Evolutionary conservation across 2,113 vertebrate species (phyloP).

Genomic region (Halichoerus grypus): DNA sequence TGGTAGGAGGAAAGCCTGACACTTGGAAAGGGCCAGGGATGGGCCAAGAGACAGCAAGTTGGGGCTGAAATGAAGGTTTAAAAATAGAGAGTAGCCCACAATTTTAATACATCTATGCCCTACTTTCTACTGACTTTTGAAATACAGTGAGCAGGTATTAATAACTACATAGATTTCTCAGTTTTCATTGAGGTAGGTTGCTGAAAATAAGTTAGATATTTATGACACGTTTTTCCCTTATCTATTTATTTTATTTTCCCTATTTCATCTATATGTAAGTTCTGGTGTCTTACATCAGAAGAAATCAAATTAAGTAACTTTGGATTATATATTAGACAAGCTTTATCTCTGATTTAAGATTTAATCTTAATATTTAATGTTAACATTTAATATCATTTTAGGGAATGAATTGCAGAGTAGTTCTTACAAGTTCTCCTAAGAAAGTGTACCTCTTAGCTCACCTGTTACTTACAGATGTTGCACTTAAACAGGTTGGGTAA

Average conservation of each 20-base stretch:
- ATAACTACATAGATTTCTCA: neutral
- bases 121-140: constrained; percentile 27
- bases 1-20: neutral
- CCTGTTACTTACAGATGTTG: neutral
- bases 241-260: constrained; percentile 8
- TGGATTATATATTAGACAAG: neutral
- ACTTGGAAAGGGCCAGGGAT: neutral
- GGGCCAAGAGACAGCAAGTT: neutral
- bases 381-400: neutral
- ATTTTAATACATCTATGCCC: neutral
- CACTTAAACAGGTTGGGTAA: neutral
- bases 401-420: neutral
- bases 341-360: neutral
- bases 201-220: neutral
- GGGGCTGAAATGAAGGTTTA: neutral
- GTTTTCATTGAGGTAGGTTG: neutral
- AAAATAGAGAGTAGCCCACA: neutral
- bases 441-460: neutral
- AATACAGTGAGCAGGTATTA: neutral
- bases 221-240: neutral
- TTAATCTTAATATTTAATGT: constrained; percentile 32
- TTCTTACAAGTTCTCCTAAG: neutral
- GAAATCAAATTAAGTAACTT: constrained; percentile 17
- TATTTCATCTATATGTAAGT: neutral
- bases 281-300: constrained; percentile 11